Evolutionary conservation across 2,797 vertebrate species (phyloP).

Genomic region (Neoniphon sammara): DNA sequence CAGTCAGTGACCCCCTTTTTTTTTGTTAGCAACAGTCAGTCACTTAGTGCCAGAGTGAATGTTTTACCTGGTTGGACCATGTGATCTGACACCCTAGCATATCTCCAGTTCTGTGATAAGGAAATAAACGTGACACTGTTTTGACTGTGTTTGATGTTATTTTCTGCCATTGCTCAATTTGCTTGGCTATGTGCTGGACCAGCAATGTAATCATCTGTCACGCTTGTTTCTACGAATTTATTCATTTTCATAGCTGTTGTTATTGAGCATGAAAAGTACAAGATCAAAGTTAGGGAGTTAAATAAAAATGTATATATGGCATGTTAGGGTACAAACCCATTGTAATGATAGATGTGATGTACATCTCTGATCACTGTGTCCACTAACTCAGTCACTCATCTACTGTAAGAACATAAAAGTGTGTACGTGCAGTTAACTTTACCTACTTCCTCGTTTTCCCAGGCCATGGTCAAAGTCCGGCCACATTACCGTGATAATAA

Average conservation of each 20-base stretch:
- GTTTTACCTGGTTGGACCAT: constrained; percentile 49
- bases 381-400: background rate
- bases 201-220: constrained; percentile 6
- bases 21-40: constrained; percentile 17
- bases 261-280: background rate
- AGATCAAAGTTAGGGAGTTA: background rate
- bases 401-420: background rate
- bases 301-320: background rate
- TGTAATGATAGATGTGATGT: too few species aligned
- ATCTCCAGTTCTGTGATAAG: constrained; percentile 40
- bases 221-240: background rate
- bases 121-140: constrained; percentile 57
- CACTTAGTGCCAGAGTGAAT: constrained; percentile 42
- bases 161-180: constrained; percentile 14
- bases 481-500: constrained; percentile 62
- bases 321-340: background rate
- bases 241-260: background rate
- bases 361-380: background rate
- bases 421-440: constrained; percentile 34
- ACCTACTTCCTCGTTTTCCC: constrained; percentile 55
- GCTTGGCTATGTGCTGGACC: background rate
- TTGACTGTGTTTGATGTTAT: constrained; percentile 35
- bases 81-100: constrained; percentile 19
- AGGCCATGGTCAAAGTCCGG: constrained; percentile 69
- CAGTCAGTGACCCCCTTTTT: background rate